phyloP scores from a whole-genome alignment of 2,797 vertebrate genomes.

The Microcaecilia unicolor region DNA sequence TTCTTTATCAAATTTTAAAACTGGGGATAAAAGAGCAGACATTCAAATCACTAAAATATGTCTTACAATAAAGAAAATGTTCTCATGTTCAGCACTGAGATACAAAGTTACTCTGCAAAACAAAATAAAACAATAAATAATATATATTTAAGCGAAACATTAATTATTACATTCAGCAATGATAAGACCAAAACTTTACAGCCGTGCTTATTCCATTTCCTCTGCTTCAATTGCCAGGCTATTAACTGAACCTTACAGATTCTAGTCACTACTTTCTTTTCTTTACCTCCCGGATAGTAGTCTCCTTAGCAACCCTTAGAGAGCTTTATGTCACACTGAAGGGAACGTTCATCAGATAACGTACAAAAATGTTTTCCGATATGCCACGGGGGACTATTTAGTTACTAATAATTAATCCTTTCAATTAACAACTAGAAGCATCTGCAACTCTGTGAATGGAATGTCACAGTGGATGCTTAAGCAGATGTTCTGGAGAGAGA shows the following conservation, averaged over 20 bases:
- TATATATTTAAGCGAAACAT: too few species aligned
- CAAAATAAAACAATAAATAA: too few species aligned
- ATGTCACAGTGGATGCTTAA: slow-evolving; percentile 9
- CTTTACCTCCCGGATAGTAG: slow-evolving; percentile 7
- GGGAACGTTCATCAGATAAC: slow-evolving; percentile 5
- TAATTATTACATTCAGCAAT: too few species aligned
- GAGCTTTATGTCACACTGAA: slow-evolving; percentile 7
- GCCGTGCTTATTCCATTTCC: neutral
- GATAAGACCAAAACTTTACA: rapidly evolving
- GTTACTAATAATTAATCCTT: slow-evolving; percentile 68
- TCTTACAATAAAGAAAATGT: too few species aligned
- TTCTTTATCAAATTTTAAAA: too few species aligned
- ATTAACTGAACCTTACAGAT: neutral
- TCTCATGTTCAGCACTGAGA: too few species aligned
- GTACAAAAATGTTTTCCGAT: slow-evolving; percentile 42
- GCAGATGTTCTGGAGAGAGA: slow-evolving; percentile 43
- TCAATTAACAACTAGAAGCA: slow-evolving; percentile 39
- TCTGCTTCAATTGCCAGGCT: neutral
- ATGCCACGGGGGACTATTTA: slow-evolving; percentile 48
- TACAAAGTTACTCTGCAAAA: too few species aligned
- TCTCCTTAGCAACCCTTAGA: slow-evolving; percentile 50
- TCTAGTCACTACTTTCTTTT: neutral
- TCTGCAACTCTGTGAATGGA: neutral
- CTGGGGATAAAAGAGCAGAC: too few species aligned
- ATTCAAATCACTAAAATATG: too few species aligned